Base-by-base conservation (phyloP, 2,888 invertebrate genomes). In the Philonicus albiceps region DNA sequence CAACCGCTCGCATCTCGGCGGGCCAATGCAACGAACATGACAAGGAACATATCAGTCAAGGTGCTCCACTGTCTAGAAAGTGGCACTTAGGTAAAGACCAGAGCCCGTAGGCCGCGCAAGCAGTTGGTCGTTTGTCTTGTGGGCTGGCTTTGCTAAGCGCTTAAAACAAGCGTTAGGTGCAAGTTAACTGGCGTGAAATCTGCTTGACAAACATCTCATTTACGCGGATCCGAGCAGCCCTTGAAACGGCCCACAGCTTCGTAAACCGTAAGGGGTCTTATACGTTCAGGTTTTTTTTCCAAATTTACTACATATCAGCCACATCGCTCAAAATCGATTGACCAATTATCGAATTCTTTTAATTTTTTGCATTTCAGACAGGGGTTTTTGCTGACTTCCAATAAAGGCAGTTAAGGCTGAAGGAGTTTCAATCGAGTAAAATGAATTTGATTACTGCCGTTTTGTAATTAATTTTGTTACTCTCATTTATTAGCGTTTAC, bases 11-110 rank as follows among this genome's bases (percentile, higher is more conserved):
- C 80, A 80, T 80, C 80, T 80, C n/a, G 19, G 74, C 74, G 49
- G n/a, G 40, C 13, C 49, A 80, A 4, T 49, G 80, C 31, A 80
- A 6, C 49, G 34, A 53, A 80, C 80, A 80, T 80, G 80, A 80
- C 80, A 80, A 80, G 80, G 31, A 53, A 80, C 80, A 80, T 80
- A 80, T 80, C 80, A 80, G 80, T 80, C 80, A 80, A 80, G 80
- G 80, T 80, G 53, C 80, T 53, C 80, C 27, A 53, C 49, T 16
- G 49, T 43, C 49, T 80, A 74, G 74, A 74, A 74, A 34, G 31
- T 34, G 74, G 74, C 74, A 34, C 34, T 53, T n/a, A 27, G 16
- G 13, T 27, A n/a, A 53, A 53, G 53, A 19, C 49, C n/a, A 53
- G 22, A 53, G 43, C 16, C n/a, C 34, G 80, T 49, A 27, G 80